These are phyloP conservation scores for Pocillopora meandrina DNA, from an alignment of 92 coral and sea anemone species.

Conservation along the genomic window DNA sequence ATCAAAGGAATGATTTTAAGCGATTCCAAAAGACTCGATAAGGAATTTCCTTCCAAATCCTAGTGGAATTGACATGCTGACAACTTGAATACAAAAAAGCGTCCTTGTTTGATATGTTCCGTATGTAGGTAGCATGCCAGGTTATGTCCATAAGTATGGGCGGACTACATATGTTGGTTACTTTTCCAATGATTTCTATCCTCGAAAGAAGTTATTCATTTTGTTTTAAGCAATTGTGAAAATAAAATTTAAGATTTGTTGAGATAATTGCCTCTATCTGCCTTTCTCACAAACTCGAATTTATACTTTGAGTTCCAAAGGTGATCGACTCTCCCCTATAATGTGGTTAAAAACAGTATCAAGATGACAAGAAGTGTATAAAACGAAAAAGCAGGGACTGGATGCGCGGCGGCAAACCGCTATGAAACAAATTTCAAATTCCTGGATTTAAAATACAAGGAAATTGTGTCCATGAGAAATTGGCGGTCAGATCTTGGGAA, in stretches of 20 bases:
- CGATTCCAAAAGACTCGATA: slow-evolving; percentile 35
- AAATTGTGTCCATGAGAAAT: too few relatives aligned
- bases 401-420: too few relatives aligned
- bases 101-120: not conserved
- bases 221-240: slow-evolving; percentile 38
- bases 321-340: too few relatives aligned
- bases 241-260: slow-evolving; percentile 44
- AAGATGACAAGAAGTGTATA: too few relatives aligned
- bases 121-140: not conserved
- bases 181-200: slow-evolving; percentile 25
- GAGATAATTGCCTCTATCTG: not conserved
- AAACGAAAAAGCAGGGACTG: too few relatives aligned
- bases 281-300: too few relatives aligned
- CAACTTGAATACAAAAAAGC: slow-evolving; percentile 27
- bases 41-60: slow-evolving; percentile 24
- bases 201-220: slow-evolving; percentile 29
- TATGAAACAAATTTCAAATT: too few relatives aligned
- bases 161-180: slow-evolving; percentile 5
- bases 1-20: slow-evolving; percentile 35
- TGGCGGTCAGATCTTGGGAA: too few relatives aligned
- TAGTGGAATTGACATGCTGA: slow-evolving; percentile 3
- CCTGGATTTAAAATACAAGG: too few relatives aligned
- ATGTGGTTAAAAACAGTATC: too few relatives aligned
- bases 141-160: not conserved
- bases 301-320: too few relatives aligned